These are phyloP conservation scores for Catostylus mosaicus DNA, from an alignment of 30 jellyfish, hydroid and myxozoan species.

Conservation along the genomic window DNA sequence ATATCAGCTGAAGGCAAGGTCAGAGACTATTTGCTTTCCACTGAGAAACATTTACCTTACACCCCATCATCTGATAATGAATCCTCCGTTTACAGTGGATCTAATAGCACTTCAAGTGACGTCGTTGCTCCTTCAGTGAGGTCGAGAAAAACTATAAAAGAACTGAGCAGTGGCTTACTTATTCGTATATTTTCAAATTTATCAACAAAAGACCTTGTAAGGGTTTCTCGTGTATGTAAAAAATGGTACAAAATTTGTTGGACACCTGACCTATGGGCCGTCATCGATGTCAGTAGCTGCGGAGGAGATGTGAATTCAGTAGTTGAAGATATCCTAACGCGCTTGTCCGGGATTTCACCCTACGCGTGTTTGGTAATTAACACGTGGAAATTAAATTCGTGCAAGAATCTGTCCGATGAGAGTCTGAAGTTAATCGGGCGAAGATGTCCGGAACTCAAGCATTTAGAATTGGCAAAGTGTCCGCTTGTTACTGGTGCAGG, in stretches of 20 bases:
- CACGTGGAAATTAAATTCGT: constrained; percentile 44
- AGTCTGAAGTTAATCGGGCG: constrained; percentile 65
- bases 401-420: constrained; percentile 73
- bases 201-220: constrained; percentile 66
- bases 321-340: constrained; percentile 41
- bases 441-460: constrained; percentile 80
- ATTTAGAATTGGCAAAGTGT: constrained; percentile 66
- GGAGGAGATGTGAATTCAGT: constrained; percentile 49
- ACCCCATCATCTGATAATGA: constrained; percentile 46
- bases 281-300: constrained; percentile 48
- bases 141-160: constrained; percentile 22
- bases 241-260: constrained; percentile 75
- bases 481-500: constrained; percentile 76
- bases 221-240: constrained; percentile 67
- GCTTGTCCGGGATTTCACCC: constrained; percentile 71
- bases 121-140: background rate
- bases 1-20: constrained; percentile 63
- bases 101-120: constrained; percentile 51
- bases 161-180: constrained; percentile 37
- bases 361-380: constrained; percentile 79
- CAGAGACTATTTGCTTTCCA: constrained; percentile 56
- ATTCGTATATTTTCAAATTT: constrained; percentile 53
- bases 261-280: constrained; percentile 79
- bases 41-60: constrained; percentile 59
- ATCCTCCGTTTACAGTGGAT: constrained; percentile 15